Evolutionary conservation across 2,888 invertebrate species (phyloP), one percentile per base, ranked within the genome.

Genomic region (Andrena praecox): DNA sequence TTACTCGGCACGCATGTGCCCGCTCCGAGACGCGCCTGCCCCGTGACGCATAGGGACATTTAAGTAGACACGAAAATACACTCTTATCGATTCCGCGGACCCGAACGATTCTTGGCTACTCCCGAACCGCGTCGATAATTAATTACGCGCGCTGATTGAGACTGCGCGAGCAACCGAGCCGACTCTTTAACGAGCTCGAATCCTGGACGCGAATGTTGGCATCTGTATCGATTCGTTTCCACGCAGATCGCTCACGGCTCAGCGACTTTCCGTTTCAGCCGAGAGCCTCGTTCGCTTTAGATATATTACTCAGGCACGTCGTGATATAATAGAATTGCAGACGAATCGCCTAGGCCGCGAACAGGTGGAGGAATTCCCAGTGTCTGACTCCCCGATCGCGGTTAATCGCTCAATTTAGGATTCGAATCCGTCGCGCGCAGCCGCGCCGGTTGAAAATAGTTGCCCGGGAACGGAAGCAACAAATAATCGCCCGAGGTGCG

Each of bases 401-500:
- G 27, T 71, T 66, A 80, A 85, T 72, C 71, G 67, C 27, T 68
- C 50, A 50, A 89, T 90, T 82, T 86, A 87, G 89, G 85, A 88
- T 90, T 89, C 85, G 89, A 90, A 88, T 85, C 80, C 72, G 50
- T 50, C 85, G 69, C 68, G 62, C 50, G 72, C 62, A 76, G 72
- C 69, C 72, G 48, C 20, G 60, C 5, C 52, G 84, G 85, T 86
- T 90, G 89, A 86, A 92, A 92, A 92, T 92, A 91, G 91, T 91
- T 77, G 85, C 50, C 84, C 84, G 78, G 84, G 91, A 92, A 90
- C 94, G 93, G 94, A 94, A 93, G 94, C 93, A 91, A 93, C 93
- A 93, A 94, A 94, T 93, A 93, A 93, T 92, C 92, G 89, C 82
- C 85, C 85, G 89, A 93, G 92, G 92, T 93, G 93, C 91, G 92